These are phyloP conservation scores for Plagodis pulveraria DNA, from an alignment of 2,888 invertebrate genomes.

Conservation along the genomic window DNA sequence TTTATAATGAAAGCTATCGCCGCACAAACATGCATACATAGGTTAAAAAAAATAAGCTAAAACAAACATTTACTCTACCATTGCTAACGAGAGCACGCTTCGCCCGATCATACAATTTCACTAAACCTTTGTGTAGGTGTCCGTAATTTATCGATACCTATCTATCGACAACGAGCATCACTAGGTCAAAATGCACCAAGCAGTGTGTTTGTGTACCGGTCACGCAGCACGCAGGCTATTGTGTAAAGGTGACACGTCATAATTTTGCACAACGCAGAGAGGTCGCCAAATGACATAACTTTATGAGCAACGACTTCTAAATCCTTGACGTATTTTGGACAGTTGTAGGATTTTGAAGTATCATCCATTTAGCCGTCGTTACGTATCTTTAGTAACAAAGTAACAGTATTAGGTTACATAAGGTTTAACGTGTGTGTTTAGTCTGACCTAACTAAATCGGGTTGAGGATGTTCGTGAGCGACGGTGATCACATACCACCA, in stretches of 20 bases:
- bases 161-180: slow-evolving; percentile 19
- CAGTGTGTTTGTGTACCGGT: slow-evolving; percentile 38
- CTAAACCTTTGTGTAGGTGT: neutral
- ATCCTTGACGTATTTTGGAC: slow-evolving; percentile 8
- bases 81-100: too few species aligned
- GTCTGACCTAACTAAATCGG: too few species aligned
- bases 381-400: too few species aligned
- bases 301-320: slow-evolving; percentile 46
- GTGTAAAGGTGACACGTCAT: slow-evolving; percentile 46
- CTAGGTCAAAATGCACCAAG: slow-evolving; percentile 32
- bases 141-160: slow-evolving; percentile 6
- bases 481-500: too few species aligned
- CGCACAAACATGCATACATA: too few species aligned
- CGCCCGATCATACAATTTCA: neutral
- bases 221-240: slow-evolving; percentile 43
- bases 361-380: too few species aligned
- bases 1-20: too few species aligned
- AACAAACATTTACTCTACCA: too few species aligned
- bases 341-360: neutral
- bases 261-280: slow-evolving; percentile 45
- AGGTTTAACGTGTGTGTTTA: too few species aligned
- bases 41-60: too few species aligned
- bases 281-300: slow-evolving; percentile 44
- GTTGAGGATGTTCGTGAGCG: too few species aligned
- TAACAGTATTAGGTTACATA: too few species aligned